Percentiles rank a stretch among this genome's conserved stretches.
Conservation (phyloP, 2,113 vertebrate species). For the Epinephelus moara region DNA sequence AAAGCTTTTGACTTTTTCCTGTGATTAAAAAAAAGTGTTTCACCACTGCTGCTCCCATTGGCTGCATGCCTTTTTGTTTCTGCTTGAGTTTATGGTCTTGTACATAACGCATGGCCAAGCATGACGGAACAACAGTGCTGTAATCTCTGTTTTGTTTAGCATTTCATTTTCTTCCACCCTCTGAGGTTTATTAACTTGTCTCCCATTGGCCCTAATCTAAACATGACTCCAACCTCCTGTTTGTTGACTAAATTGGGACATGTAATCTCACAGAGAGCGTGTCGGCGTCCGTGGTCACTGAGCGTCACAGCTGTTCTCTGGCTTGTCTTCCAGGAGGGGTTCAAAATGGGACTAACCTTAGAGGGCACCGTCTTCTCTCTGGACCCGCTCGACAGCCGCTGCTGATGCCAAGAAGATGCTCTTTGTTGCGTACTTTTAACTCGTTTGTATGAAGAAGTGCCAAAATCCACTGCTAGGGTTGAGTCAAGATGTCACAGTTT, state of each 20-base stretch:
- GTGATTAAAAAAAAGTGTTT: not conserved
- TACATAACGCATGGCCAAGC: conserved; percentile 16
- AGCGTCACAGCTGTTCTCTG: conserved; percentile 33
- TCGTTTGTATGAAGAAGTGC: conserved; percentile 85
- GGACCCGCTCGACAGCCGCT: conserved; percentile 94
- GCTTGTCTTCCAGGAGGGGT: conserved; percentile 95
- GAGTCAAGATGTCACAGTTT: conserved; percentile 72
- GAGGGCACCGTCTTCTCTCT: conserved; percentile 97
- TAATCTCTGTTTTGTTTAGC: not conserved
- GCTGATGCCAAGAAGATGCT: conserved; percentile 87
- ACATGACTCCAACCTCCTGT: not conserved
- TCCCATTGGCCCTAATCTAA: not conserved
- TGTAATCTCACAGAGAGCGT: not conserved
- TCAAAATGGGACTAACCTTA: conserved; percentile 99
- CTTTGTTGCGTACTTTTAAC: conserved; percentile 68
- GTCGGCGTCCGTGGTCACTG: not conserved
- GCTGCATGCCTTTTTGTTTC: conserved; percentile 13
- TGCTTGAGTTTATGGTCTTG: not conserved
- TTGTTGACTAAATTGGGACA: not conserved
- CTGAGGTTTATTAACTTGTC: not conserved
- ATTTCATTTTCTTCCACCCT: conserved; percentile 3
- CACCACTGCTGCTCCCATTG: not conserved
- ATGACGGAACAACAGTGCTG: not conserved
- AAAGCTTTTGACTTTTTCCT: not conserved
- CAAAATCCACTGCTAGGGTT: conserved; percentile 75